A percentile compares a stretch with the other conserved stretches of the same genome.
Evolutionary conservation across 1,140 invertebrate genomes (phyloP).

Genomic region (Copidosoma floridanum): DNA sequence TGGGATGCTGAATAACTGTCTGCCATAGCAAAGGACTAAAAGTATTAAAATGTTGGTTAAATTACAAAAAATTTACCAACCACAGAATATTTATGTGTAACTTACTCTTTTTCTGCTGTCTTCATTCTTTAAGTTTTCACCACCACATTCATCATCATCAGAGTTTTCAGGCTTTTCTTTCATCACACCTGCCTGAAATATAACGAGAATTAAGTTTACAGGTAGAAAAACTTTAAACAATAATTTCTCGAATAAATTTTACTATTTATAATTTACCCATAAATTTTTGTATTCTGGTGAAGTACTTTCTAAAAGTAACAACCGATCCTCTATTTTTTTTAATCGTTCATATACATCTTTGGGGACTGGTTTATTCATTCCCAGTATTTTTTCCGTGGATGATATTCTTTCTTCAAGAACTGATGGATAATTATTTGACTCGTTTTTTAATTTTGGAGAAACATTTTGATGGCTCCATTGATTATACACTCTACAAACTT

Average conservation of each 20-base stretch:
- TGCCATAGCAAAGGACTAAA: constrained; percentile 44
- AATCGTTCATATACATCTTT: constrained; percentile 63
- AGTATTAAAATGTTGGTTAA: constrained; percentile 24
- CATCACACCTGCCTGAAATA: constrained; percentile 20
- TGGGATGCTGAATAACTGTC: constrained; percentile 45
- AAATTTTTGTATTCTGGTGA: constrained; percentile 70
- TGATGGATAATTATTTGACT: constrained; percentile 38
- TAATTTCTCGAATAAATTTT: not conserved
- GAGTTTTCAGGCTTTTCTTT: too few relatives aligned
- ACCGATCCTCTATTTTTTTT: constrained; percentile 66
- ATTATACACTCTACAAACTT: constrained; percentile 63
- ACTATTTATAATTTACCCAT: constrained; percentile 59
- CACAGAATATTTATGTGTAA: too few relatives aligned
- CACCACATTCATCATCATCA: constrained; percentile 13
- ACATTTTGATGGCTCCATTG: constrained; percentile 62
- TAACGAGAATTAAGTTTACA: too few relatives aligned
- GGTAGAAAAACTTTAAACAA: not conserved
- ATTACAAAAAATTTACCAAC: not conserved
- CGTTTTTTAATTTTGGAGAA: constrained; percentile 33
- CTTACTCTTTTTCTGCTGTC: constrained; percentile 35
- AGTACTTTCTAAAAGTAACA: constrained; percentile 66
- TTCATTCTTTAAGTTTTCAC: not conserved
- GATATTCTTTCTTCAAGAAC: constrained; percentile 61
- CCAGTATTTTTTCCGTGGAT: constrained; percentile 60
- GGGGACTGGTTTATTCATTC: constrained; percentile 56